Base-by-base conservation (phyloP, 2,888 invertebrate genomes). In the Drosophila bunnanda region DNA sequence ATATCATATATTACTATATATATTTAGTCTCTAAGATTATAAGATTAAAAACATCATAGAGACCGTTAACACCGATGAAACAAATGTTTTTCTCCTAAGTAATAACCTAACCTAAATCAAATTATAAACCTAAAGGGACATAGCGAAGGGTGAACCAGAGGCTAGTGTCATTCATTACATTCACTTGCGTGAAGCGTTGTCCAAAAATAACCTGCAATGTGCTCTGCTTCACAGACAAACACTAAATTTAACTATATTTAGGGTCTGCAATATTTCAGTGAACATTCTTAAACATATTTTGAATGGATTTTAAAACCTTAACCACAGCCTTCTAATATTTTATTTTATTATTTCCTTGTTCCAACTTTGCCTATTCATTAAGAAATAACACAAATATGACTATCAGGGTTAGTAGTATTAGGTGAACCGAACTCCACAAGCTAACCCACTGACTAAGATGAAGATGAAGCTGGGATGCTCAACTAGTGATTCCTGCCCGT, bases 381-480 rank as follows among this genome's bases (percentile, higher is more conserved):
- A n/a, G n/a, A n/a, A 15, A 6, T 25, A 15, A 13, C 13, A 22
- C 13, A 46, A 12, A 5, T 6, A 10, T 1, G 4, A 25, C 44
- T 25, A 25, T n/a, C 4, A 10, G 28, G 28, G 25, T 48, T 46
- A 46, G 3, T 46, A 7, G 25, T 10, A 20, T 6, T 9, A 28
- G 28, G 17, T n/a, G n/a, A 28, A 28, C 22, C 15, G 3, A 44
- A 44, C 13, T 22, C 15, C 43, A 13, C 48, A 13, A 22, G 13
- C 8, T 22, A 43, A 22, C 15, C 43, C 48, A 2, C 30, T 32
- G 69, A 53, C 43, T 30, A 52, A 57, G 57, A 60, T 65, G 39
- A 28, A 28, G 36, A 60, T 55, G 55, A 58, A 20, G 39, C 53
- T 36, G 38, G 13, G n/a, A 61, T 56, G 69, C 60, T 36, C 25